Conservation (phyloP, 2,113 vertebrate genomes). For the Alouatta palliata region DNA sequence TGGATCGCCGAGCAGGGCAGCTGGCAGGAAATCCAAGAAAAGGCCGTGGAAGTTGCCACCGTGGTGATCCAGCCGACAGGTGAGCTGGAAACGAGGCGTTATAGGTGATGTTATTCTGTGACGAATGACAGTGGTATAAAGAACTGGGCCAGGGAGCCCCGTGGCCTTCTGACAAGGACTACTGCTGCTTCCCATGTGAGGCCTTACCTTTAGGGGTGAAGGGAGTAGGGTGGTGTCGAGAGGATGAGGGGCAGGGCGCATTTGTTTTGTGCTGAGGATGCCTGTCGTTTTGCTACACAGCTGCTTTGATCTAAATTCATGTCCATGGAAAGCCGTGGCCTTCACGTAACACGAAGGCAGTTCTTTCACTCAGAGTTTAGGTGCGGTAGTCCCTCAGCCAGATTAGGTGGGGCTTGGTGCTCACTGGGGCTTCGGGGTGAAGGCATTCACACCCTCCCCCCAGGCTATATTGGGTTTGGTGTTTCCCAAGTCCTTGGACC, state of each 20-base stretch:
- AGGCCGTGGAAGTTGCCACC: slow-evolving; percentile 85
- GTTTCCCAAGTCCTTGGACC: not conserved
- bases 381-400: not conserved
- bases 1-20: slow-evolving; percentile 89
- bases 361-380: not conserved
- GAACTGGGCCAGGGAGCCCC: not conserved
- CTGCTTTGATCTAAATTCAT: not conserved
- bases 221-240: no score
- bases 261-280: not conserved
- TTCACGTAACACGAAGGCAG: accelerated
- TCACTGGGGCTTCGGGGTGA: not conserved
- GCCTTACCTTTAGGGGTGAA: not conserved
- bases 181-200: not conserved
- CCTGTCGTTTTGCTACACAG: not conserved
- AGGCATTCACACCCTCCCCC: not conserved
- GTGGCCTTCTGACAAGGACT: not conserved
- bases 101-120: accelerated
- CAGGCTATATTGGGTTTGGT: not conserved
- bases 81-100: slow-evolving; percentile 74
- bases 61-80: slow-evolving; percentile 89
- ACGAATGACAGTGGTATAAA: accelerated
- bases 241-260: not conserved
- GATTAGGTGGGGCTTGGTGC: not conserved
- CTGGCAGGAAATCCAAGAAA: slow-evolving; percentile 94
- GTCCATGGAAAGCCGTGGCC: not conserved